Evolutionary conservation across 2,888 invertebrate species (phyloP).

Genomic region (Cheilosia variabilis): DNA sequence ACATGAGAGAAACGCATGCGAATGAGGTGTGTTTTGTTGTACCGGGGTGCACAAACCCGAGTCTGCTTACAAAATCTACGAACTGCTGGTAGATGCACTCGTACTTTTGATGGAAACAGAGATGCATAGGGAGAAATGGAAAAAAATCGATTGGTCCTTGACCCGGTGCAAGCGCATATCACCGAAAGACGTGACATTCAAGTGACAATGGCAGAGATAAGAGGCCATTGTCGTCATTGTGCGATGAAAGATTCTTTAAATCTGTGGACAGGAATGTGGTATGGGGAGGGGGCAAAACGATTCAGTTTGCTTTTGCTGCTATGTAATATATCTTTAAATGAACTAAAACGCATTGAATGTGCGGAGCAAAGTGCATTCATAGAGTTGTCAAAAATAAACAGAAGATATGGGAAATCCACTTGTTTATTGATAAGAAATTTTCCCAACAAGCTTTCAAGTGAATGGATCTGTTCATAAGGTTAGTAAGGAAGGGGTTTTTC

Average conservation of each 20-base stretch:
- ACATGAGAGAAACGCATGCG: constrained; percentile 45
- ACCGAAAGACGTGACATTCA: constrained; percentile 45
- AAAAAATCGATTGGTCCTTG: constrained; percentile 67
- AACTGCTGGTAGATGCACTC: constrained; percentile 13
- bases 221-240: constrained; percentile 13
- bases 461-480: too few relatives aligned
- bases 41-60: constrained; percentile 20
- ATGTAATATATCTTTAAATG: neutral
- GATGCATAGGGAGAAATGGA: constrained; percentile 3
- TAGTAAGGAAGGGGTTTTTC: too few relatives aligned
- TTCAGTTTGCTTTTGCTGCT: neutral
- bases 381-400: too few relatives aligned
- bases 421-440: too few relatives aligned
- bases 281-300: neutral
- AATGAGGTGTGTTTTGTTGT: neutral
- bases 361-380: neutral
- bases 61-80: neutral
- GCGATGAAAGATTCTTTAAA: neutral
- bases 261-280: neutral
- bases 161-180: constrained; percentile 36
- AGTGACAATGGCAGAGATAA: constrained; percentile 28
- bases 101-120: constrained; percentile 8
- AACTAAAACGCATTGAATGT: neutral
- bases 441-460: too few relatives aligned
- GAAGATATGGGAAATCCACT: too few relatives aligned